phyloP scores from a whole-genome alignment of 64 coral and sea anemone genomes.

The Pachyseris speciosa region DNA sequence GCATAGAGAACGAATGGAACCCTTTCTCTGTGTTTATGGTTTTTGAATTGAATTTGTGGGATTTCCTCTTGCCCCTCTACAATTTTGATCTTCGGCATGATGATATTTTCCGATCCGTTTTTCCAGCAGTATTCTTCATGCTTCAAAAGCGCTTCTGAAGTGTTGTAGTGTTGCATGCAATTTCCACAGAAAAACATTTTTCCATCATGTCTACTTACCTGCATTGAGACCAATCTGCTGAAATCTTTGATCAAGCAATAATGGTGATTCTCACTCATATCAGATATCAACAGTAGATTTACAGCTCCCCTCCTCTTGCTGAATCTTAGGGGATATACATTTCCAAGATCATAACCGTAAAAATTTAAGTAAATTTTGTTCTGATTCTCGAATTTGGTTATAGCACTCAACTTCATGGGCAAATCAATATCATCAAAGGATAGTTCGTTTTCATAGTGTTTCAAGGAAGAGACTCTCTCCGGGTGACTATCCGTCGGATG shows the following conservation, averaged over 20 bases:
- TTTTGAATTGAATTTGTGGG: not conserved
- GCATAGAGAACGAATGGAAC: conserved; percentile 42
- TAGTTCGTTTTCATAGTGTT: not conserved
- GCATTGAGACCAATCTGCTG: not conserved
- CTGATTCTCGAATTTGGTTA: conserved; percentile 31
- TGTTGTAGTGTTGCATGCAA: not conserved
- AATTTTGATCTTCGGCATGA: not conserved
- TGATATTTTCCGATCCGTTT: not conserved
- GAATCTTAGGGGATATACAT: conserved; percentile 5
- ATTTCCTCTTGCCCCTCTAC: not conserved
- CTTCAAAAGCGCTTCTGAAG: not conserved
- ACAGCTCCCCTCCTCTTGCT: not conserved
- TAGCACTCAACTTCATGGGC: not conserved
- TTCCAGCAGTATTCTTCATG: not conserved
- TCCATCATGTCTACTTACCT: conserved; percentile 18
- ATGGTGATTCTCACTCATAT: conserved; percentile 1
- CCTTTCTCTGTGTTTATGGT: not conserved
- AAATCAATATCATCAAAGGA: conserved; percentile 35
- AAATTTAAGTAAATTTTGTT: not conserved
- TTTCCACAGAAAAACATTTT: too few species aligned
- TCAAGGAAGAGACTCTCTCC: not conserved
- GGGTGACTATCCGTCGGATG: not conserved
- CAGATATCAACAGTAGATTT: conserved; percentile 18
- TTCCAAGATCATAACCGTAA: not conserved
- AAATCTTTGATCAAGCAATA: conserved; percentile 58